Evolutionary conservation across 2,113 vertebrate genomes (phyloP).

Genomic region (Microcebus griseorufus): DNA sequence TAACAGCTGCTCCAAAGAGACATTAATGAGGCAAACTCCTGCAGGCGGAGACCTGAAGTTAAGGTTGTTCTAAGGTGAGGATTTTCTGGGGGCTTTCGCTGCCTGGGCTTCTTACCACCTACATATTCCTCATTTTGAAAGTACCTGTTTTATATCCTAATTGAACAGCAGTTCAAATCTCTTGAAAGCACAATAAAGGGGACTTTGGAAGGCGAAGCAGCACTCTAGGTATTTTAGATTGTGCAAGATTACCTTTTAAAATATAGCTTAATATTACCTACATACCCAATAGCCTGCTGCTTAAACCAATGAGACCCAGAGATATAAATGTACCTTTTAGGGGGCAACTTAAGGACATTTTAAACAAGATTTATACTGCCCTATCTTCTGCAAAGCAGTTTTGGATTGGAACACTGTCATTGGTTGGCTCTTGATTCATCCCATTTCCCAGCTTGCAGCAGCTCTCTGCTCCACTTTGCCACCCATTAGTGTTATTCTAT

Average conservation of each 20-base stretch:
- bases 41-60: neutral
- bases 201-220: neutral
- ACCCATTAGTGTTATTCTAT: neutral
- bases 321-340: neutral
- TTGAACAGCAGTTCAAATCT: neutral
- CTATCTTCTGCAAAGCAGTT: neutral
- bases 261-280: neutral
- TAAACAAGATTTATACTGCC: neutral
- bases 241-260: neutral
- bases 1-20: neutral
- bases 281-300: neutral
- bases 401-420: neutral
- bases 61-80: neutral
- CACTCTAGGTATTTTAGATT: neutral
- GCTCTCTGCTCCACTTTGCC: neutral
- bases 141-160: conserved; percentile 12
- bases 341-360: neutral
- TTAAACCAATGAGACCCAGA: neutral
- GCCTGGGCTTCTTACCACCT: neutral
- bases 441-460: neutral
- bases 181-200: neutral
- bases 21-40: neutral
- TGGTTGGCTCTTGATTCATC: neutral
- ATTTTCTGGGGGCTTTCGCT: neutral
- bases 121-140: conserved; percentile 27